These are phyloP conservation scores for Empis stercorea DNA, from an alignment of 2,888 invertebrate species.

Conservation along the genomic window DNA sequence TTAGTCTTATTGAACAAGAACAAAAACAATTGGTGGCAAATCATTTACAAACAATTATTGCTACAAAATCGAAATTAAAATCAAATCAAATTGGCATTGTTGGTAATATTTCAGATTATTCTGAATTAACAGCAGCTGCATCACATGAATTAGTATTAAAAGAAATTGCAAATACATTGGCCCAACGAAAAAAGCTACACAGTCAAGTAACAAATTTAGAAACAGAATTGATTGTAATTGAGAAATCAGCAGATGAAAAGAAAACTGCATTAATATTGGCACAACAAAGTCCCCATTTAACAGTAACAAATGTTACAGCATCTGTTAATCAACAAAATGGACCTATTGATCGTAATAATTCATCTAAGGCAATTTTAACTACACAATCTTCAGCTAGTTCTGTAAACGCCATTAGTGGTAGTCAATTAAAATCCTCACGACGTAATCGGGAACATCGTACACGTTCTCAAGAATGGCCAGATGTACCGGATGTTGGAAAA, in stretches of 20 bases:
- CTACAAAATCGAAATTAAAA: slow-evolving; percentile 26
- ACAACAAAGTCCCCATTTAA: slow-evolving; percentile 33
- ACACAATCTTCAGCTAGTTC: slow-evolving; percentile 16
- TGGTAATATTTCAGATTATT: slow-evolving; percentile 25
- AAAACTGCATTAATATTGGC: slow-evolving; percentile 34
- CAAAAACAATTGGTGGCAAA: slow-evolving; percentile 59
- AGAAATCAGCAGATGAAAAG: slow-evolving; percentile 54
- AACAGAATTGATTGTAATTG: slow-evolving; percentile 60
- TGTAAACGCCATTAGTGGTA: slow-evolving; percentile 14
- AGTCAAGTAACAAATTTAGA: slow-evolving; percentile 69
- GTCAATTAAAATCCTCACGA: slow-evolving; percentile 39
- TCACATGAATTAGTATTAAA: slow-evolving; percentile 72
- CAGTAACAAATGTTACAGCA: slow-evolving; percentile 17
- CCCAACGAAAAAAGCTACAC: slow-evolving; percentile 72
- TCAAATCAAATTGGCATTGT: slow-evolving; percentile 21
- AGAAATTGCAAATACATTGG: slow-evolving; percentile 73
- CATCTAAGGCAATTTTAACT: slow-evolving; percentile 26
- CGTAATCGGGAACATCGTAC: slow-evolving; percentile 60
- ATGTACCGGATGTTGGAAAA: slow-evolving; percentile 78
- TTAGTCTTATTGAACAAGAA: slow-evolving; percentile 54
- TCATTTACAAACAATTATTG: slow-evolving; percentile 51
- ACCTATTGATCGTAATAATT: slow-evolving; percentile 8
- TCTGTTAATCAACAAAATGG: slow-evolving; percentile 19
- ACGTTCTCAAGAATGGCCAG: slow-evolving; percentile 83
- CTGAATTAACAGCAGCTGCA: slow-evolving; percentile 50